These are phyloP conservation scores for Lasiommata megera DNA, from an alignment of 2,888 invertebrate genomes.

Conservation along the genomic window DNA sequence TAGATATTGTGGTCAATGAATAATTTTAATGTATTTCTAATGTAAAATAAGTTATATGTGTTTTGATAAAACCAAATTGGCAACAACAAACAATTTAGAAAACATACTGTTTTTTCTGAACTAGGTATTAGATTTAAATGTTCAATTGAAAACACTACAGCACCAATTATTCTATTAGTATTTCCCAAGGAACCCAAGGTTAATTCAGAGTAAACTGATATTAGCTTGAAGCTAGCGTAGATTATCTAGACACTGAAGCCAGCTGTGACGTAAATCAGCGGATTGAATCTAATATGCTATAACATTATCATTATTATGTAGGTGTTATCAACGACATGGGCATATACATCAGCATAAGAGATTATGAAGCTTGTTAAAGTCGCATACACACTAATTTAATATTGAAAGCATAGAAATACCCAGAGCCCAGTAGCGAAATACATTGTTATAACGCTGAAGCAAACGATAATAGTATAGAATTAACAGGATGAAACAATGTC, in stretches of 20 bases:
- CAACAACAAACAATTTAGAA: neutral
- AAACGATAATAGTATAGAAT: constrained; percentile 76
- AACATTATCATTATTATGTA: constrained; percentile 58
- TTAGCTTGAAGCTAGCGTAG: constrained; percentile 80
- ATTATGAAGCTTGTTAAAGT: constrained; percentile 78
- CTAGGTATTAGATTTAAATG: constrained; percentile 1
- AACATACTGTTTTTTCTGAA: neutral
- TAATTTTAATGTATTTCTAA: constrained; percentile 1
- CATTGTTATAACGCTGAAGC: constrained; percentile 78
- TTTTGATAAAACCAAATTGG: neutral
- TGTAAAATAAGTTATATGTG: neutral
- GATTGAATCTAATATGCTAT: constrained; percentile 75
- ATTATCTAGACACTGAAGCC: constrained; percentile 80
- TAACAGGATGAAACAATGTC: constrained; percentile 34
- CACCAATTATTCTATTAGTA: constrained; percentile 25
- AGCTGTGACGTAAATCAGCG: constrained; percentile 76
- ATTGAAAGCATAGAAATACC: constrained; percentile 81
- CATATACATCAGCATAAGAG: constrained; percentile 78
- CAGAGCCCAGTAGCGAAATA: constrained; percentile 78
- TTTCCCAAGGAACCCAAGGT: constrained; percentile 47
- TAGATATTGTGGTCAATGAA: neutral
- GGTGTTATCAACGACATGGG: constrained; percentile 75
- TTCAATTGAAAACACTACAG: constrained; percentile 12
- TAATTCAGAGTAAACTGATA: constrained; percentile 60
- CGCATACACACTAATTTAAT: constrained; percentile 80